Conservation (phyloP, 2,113 vertebrate genomes). For the Pycnonotus jocosus region DNA sequence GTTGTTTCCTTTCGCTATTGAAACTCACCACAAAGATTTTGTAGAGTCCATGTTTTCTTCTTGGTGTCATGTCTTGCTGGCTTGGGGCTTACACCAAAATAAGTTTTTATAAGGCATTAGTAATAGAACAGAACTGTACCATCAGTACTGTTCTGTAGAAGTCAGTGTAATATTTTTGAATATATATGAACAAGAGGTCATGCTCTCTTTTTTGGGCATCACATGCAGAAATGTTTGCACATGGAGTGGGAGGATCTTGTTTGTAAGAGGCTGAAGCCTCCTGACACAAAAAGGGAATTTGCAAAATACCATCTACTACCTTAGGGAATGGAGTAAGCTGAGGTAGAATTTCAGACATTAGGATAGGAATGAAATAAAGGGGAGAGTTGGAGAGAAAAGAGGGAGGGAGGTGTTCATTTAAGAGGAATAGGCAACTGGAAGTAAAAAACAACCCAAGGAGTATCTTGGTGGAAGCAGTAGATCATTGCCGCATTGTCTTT, state of each 20-base stretch:
- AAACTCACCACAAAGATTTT: not conserved
- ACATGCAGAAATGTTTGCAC: not conserved
- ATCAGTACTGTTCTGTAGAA: not conserved
- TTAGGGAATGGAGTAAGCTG: not conserved
- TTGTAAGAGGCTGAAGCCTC: not conserved
- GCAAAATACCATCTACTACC: not conserved
- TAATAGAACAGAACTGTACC: not conserved
- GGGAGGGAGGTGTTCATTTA: not conserved
- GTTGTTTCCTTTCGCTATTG: not conserved
- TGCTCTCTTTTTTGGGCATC: not conserved
- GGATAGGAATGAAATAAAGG: not conserved
- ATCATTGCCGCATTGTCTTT: not conserved
- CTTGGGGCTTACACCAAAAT: not conserved
- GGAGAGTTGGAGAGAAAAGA: not conserved
- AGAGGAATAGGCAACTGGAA: not conserved
- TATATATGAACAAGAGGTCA: not conserved
- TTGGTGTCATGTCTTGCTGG: not conserved
- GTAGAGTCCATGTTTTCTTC: not conserved
- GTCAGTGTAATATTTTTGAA: not conserved
- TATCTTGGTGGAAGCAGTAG: not conserved
- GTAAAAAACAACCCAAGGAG: not conserved
- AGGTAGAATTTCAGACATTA: not conserved
- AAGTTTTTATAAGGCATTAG: not conserved
- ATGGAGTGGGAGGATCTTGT: not conserved
- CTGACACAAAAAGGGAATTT: not conserved